Percentiles rank a stretch among this genome's conserved stretches.
These are phyloP conservation scores for Wiebesia pumilae DNA, from an alignment of 1,140 invertebrate species.

Conservation along the genomic window DNA sequence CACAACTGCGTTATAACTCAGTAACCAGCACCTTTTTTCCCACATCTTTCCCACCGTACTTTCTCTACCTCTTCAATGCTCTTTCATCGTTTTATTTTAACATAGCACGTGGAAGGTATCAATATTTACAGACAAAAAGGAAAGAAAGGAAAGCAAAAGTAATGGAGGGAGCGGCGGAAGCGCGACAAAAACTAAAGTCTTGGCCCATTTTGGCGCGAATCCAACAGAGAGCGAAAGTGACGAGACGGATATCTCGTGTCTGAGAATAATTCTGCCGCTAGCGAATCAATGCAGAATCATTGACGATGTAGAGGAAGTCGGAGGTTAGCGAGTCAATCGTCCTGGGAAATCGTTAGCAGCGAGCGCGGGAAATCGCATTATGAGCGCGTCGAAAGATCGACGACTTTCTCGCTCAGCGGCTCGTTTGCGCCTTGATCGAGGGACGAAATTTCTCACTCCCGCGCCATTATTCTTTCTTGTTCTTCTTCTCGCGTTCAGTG, in stretches of 20 bases:
- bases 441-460: constrained; percentile 32
- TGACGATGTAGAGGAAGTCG: background rate
- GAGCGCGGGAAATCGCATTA: constrained; percentile 42
- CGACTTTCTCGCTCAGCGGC: constrained; percentile 41
- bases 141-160: background rate
- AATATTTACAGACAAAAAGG: background rate
- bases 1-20: background rate
- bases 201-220: background rate
- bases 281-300: constrained; percentile 23
- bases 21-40: too few species aligned
- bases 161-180: background rate
- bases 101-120: too few species aligned
- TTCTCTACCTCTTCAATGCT: background rate
- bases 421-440: background rate
- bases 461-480: background rate
- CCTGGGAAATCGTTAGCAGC: constrained; percentile 40
- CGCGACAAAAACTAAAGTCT: background rate
- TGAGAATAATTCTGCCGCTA: constrained; percentile 18
- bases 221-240: constrained; percentile 26
- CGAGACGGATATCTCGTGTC: constrained; percentile 10
- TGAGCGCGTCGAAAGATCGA: constrained; percentile 42
- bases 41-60: background rate
- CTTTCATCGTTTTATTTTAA: background rate
- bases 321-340: constrained; percentile 34
- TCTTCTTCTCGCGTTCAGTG: background rate